Base-by-base conservation (phyloP, 2,797 vertebrate genomes). In the Thalassophryne amazonica region DNA sequence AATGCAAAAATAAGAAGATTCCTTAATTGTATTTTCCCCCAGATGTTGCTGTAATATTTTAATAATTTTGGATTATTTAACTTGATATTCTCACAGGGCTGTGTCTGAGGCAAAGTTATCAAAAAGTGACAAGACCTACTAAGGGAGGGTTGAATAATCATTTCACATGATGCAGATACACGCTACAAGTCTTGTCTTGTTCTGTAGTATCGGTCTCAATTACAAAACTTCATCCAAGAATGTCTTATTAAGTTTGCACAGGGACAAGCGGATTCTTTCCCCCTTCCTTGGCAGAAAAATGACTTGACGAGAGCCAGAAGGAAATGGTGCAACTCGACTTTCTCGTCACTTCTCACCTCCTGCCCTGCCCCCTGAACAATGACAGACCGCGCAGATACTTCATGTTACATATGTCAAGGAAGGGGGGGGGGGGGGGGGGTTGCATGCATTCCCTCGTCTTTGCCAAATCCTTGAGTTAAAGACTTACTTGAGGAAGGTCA, bases 241-340 rank as follows among this genome's bases (percentile, higher is more conserved):
- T 45, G 49, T 47, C 55, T 47, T 32, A 61, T 60, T 60, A 68
- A 71, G 41, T 41, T 42, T 34, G 42, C 16, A n/a, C 23, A 42
- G 32, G 23, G 28, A 48, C 25, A 29, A 49, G 36, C 16, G 16
- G 28, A 33, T 58, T 65, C 11, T 47, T 48, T 60, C 31, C 23
- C 60, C 31, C 27, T 15, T 21, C 25, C 27, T 48, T n/a, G 18
- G 17, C 40, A 49, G 21, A 49, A 58, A 62, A 76, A 58, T 52
- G 70, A 73, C 56, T 62, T 73, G 87, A 88, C 67, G 69, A 67
- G 1, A 69, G 65, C 36, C 73, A 85, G 75, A 74, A 75, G 78
- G 80, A 88, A 84, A 76, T 30, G 20, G 50, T 59, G 60, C 70
- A 86, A 80, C 79, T 52, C 40, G 42, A 74, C 69, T 83, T 83